Conservation (phyloP, 2,888 invertebrate genomes). For the Pristionchus arcanus region DNA sequence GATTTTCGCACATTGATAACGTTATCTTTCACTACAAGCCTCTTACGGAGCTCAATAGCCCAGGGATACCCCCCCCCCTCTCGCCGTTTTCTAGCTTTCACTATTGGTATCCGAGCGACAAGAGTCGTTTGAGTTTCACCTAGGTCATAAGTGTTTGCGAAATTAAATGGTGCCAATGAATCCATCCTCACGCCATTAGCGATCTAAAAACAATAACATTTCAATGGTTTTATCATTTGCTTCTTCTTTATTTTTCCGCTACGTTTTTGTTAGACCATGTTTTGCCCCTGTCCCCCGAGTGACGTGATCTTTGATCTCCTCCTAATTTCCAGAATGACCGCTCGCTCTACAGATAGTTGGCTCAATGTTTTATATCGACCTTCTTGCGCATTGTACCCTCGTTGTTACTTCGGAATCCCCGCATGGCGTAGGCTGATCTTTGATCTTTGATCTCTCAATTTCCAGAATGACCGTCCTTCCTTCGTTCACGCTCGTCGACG, state of each 20-base stretch:
- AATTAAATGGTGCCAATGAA: too few relatives aligned
- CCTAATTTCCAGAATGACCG: too few relatives aligned
- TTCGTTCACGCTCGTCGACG: slow-evolving; percentile 22
- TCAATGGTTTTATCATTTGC: too few relatives aligned
- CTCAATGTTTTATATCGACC: too few relatives aligned
- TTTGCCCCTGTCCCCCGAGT: too few relatives aligned
- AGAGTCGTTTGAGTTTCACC: neutral
- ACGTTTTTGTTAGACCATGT: too few relatives aligned
- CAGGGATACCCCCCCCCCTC: neutral
- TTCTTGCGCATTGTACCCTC: too few relatives aligned
- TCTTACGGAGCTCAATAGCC: neutral
- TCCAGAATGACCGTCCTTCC: slow-evolving; percentile 30
- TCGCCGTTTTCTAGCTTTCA: neutral
- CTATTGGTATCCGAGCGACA: neutral
- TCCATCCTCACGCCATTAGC: neutral
- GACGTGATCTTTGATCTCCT: too few relatives aligned
- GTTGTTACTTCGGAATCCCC: too few relatives aligned
- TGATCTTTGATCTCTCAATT: neutral
- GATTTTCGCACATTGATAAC: neutral
- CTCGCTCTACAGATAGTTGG: too few relatives aligned
- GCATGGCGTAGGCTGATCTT: neutral
- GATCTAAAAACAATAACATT: too few relatives aligned
- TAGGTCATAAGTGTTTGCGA: neutral
- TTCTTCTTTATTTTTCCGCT: too few relatives aligned
- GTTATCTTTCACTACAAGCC: neutral